Evolutionary conservation across 2,888 invertebrate species (phyloP), one percentile per base, ranked within the genome.

Genomic region (Cataglyphis altisquamis): DNA sequence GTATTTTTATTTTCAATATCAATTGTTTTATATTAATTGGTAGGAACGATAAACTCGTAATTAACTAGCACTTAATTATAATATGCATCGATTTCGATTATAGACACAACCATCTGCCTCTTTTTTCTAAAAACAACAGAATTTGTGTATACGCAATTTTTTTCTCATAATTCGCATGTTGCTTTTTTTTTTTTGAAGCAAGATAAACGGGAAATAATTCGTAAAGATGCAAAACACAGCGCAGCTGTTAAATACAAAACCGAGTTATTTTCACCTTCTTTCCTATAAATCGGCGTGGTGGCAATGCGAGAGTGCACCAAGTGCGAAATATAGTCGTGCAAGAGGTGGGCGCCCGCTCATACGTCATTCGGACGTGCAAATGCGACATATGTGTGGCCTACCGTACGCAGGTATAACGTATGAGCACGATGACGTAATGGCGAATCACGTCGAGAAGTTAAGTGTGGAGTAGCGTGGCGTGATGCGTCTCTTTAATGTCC

Each of bases 401-500:
- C 52, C 64, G 25, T 39, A 75, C 25, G 52, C 64, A 63, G 36
- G 32, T 75, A 55, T 73, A 73, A 82, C 21, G 57, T 21, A 82
- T 73, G 45, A 73, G 57, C 66, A 45, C 66, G 55, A 32, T 74
- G 82, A 82, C 57, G 74, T 82, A 82, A 82, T 66, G 55, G 45
- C 32, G 64, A 41, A 45, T 82, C 74, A 66, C 74, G 41, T 67
- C 60, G 63, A 80, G 63, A 29, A 52, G 62, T 39, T 48, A 62
- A 68, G 39, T 48, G 25, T 41, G 68, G 39, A 57, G 41, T 45
- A 29, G 36, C 12, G 18, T n/a, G 74, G 21, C 62, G n/a, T 48
- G 36, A 6, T 6, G 36, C 6, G 84, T 73, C 72, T 81, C 84
- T 83, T 72, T 78, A 68, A 66, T 66, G 70, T 77, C 41, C 36